Evolutionary conservation across 2,113 vertebrate species (phyloP).

Genomic region (Eubucco bourcierii): DNA sequence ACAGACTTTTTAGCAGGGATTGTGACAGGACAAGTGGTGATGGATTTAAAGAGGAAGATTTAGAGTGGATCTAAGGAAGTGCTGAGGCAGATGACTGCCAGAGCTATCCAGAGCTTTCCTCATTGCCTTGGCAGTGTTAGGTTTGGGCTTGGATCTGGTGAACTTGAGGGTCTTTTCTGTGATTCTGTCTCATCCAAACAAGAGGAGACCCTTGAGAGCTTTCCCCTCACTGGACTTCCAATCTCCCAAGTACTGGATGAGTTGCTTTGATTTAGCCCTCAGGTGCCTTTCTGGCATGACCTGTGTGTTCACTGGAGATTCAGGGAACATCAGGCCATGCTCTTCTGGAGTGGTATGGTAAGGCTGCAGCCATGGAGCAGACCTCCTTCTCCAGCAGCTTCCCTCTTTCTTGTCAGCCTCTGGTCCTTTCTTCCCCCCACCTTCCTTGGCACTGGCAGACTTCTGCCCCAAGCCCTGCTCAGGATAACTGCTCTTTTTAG

Average conservation of each 20-base stretch:
- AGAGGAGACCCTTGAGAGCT: background rate
- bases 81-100: background rate
- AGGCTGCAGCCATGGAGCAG: background rate
- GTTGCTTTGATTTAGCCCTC: too few species aligned
- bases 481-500: too few species aligned
- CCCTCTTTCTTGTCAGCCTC: background rate
- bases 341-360: too few species aligned
- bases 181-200: background rate
- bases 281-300: too few species aligned
- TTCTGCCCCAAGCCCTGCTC: background rate
- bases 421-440: too few species aligned
- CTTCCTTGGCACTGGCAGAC: background rate
- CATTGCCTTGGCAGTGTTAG: background rate
- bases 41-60: too few species aligned
- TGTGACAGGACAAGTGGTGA: too few species aligned
- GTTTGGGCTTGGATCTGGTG: background rate
- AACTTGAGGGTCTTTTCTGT: background rate
- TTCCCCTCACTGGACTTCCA: background rate
- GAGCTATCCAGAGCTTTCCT: background rate
- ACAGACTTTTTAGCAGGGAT: too few species aligned
- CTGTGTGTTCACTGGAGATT: too few species aligned
- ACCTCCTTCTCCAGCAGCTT: background rate
- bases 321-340: too few species aligned
- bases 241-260: background rate
- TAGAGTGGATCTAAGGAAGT: background rate